Conservation (phyloP, 2,797 vertebrate species). For the Molossus alvarezi region DNA sequence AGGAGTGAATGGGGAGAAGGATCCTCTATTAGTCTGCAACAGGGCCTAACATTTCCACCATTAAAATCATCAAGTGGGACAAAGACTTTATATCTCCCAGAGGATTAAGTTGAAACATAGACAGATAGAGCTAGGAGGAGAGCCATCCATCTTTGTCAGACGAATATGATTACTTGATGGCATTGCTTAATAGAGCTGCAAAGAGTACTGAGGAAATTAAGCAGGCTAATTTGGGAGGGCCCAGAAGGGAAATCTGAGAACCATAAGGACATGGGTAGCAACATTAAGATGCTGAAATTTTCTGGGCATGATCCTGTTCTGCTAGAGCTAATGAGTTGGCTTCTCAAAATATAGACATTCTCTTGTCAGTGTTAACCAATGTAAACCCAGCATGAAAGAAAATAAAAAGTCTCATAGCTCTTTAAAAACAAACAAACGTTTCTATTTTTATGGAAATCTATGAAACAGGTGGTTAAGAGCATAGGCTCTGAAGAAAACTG, state of each 20-base stretch:
- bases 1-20: background rate
- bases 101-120: conserved; percentile 26
- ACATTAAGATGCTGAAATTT: background rate
- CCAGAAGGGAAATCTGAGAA: background rate
- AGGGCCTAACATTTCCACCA: background rate
- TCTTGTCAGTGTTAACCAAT: background rate
- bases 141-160: background rate
- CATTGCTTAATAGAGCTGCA: background rate
- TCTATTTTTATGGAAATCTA: background rate
- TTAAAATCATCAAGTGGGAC: background rate
- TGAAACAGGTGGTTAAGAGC: background rate
- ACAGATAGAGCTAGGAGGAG: background rate
- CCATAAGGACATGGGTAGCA: background rate
- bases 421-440: conserved; percentile 14
- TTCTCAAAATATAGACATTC: background rate
- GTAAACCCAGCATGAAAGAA: background rate
- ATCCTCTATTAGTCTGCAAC: background rate
- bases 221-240: background rate
- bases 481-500: background rate
- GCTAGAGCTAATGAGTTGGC: background rate
- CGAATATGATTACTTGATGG: conserved; percentile 9
- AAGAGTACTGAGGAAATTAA: conserved; percentile 14
- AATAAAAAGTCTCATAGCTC: background rate
- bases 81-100: background rate
- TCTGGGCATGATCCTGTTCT: background rate